Evolutionary conservation across 2,113 vertebrate genomes (phyloP), one percentile per base, ranked within the genome.

Genomic region (Malaclemys terrapin): DNA sequence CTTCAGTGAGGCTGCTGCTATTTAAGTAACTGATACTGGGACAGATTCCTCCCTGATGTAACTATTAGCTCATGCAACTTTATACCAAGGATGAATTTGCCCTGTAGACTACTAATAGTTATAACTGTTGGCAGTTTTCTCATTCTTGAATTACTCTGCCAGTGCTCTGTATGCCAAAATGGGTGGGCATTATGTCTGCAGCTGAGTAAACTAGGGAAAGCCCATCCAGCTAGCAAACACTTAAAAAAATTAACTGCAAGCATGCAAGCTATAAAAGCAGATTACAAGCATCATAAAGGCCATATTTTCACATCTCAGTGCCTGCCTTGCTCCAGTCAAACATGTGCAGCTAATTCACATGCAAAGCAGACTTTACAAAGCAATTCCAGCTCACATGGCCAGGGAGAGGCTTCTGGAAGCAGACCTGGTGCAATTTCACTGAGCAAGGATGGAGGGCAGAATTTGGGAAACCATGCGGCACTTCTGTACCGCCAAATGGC

Each of bases 91-190:
- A 0, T 0, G 81, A 85, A 91, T 25, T 57, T 80, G 90, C 12
- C 79, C 75, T 92, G 72, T 80, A 94, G 91, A 93, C 45, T 90
- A 91, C 81, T 94, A 84, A 88, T 25, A 25, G 82, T 57, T 57
- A 80, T 38, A 62, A 76, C 62, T 53, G 62, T 69, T 88, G 92
- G 81, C 59, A 92, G 78, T 57, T 91, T 94, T 80, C 90, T 93
- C 84, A 91, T 94, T 93, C 86, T 93, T 75, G 22, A 38, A 45
- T 80, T 91, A 95, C 84, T 95, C 75, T 88, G 82, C 75, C 89
- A 82, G 92, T 95, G 81, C 89, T 88, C 53, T 50, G 94, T 45
- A 78, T 94, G 85, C 78, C 75, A 88, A 80, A 93, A 84, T 0
- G 0, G 52, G 35, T 50, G 56, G n/a, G 47, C 79, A 49, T n/a